These are phyloP conservation scores for Hydriomena furcata DNA, from an alignment of 2,888 invertebrate species.

Conservation along the genomic window DNA sequence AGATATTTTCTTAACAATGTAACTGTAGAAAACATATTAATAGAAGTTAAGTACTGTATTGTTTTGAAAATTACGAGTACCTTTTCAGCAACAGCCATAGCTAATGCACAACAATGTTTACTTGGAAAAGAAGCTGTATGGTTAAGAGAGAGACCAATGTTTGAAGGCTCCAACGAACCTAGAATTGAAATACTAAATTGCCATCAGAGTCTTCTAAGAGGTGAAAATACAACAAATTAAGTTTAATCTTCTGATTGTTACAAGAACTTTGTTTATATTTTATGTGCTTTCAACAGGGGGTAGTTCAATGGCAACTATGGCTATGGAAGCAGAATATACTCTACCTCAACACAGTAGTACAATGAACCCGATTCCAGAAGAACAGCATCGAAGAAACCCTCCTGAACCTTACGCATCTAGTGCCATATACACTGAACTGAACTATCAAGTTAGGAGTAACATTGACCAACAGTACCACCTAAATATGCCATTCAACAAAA, in stretches of 20 bases:
- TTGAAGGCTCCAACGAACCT: slow-evolving; percentile 74
- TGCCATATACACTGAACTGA: slow-evolving; percentile 82
- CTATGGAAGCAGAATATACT: slow-evolving; percentile 77
- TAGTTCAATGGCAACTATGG: slow-evolving; percentile 69
- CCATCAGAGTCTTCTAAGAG: slow-evolving; percentile 70
- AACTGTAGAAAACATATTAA: too few relatives aligned
- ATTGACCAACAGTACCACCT: slow-evolving; percentile 16
- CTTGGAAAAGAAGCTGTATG: slow-evolving; percentile 77
- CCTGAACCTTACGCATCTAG: slow-evolving; percentile 91
- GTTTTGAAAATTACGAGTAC: too few relatives aligned
- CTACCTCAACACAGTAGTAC: slow-evolving; percentile 70
- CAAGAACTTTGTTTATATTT: not conserved
- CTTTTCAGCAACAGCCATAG: slow-evolving; percentile 63
- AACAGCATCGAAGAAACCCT: slow-evolving; percentile 65
- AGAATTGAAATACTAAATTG: slow-evolving; percentile 76
- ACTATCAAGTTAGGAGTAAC: slow-evolving; percentile 62
- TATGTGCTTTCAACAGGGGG: slow-evolving; percentile 50
- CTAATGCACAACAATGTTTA: slow-evolving; percentile 74
- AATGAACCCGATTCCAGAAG: slow-evolving; percentile 65
- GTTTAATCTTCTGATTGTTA: not conserved
- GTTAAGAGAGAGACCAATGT: slow-evolving; percentile 71
- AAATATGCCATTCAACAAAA: slow-evolving; percentile 20
- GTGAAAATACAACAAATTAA: slow-evolving; percentile 44
- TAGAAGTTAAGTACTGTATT: too few relatives aligned
- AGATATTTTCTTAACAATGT: slow-evolving; percentile 24